These are phyloP conservation scores for Tholera decimalis DNA, from an alignment of 2,888 invertebrate species.

Conservation along the genomic window DNA sequence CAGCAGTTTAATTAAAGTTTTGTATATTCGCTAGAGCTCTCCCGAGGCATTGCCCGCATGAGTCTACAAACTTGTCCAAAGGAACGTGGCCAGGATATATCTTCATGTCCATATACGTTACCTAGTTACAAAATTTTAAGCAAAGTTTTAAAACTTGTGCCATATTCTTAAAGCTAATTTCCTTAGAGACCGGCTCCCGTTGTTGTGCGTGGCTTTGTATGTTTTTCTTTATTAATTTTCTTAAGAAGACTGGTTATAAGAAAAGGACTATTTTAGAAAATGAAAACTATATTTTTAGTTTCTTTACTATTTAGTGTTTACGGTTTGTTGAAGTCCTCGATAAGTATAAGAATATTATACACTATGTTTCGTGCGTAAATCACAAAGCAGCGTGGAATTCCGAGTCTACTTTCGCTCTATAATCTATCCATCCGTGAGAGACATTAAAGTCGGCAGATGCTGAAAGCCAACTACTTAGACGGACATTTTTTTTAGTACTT, in stretches of 20 bases:
- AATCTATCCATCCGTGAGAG: too few relatives aligned
- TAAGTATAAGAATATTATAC: too few relatives aligned
- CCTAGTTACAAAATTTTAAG: slow-evolving; percentile 41
- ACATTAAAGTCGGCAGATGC: too few relatives aligned
- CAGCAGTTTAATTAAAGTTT: slow-evolving; percentile 68
- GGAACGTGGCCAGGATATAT: slow-evolving; percentile 41
- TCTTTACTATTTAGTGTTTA: neutral
- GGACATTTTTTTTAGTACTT: too few relatives aligned
- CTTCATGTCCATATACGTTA: slow-evolving; percentile 26
- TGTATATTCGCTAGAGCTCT: slow-evolving; percentile 56
- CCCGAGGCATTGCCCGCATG: slow-evolving; percentile 45
- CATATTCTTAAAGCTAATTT: slow-evolving; percentile 47
- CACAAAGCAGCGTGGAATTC: too few relatives aligned
- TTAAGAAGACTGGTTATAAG: slow-evolving; percentile 12
- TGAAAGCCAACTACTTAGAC: too few relatives aligned
- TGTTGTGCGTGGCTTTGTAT: slow-evolving; percentile 25
- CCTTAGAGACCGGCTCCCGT: slow-evolving; percentile 37
- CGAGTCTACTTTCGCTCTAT: too few relatives aligned
- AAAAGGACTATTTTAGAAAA: neutral
- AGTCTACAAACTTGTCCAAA: slow-evolving; percentile 38
- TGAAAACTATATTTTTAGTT: neutral
- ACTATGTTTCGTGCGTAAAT: too few relatives aligned
- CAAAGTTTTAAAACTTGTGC: slow-evolving; percentile 48
- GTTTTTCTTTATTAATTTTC: slow-evolving; percentile 42
- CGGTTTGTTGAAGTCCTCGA: too few relatives aligned